Evolutionary conservation across 2,797 vertebrate species (phyloP).

Genomic region (Mormyrus proboscirostris): DNA sequence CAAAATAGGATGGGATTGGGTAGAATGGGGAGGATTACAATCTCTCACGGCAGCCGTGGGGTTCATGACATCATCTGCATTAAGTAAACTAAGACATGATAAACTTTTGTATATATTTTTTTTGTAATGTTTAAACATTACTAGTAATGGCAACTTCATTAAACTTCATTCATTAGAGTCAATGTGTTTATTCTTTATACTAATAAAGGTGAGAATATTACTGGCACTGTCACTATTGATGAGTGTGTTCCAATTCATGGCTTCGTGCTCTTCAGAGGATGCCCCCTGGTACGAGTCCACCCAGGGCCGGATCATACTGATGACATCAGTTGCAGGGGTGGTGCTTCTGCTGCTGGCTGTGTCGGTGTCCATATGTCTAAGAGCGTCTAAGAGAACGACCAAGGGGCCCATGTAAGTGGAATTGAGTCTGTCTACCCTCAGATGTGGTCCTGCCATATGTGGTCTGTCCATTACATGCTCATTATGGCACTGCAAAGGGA

Average conservation of each 20-base stretch:
- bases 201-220: slow-evolving; percentile 14
- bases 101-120: no score
- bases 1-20: neutral
- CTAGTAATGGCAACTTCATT: slow-evolving; percentile 42
- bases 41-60: neutral
- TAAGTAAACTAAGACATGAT: neutral
- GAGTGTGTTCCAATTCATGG: slow-evolving; percentile 14
- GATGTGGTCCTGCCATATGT: neutral
- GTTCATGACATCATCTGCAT: neutral
- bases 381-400: slow-evolving; percentile 46
- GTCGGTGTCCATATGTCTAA: slow-evolving; percentile 47
- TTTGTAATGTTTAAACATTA: slow-evolving; percentile 39
- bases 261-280: slow-evolving; percentile 48
- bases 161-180: slow-evolving; percentile 32
- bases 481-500: neutral
- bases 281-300: slow-evolving; percentile 56
- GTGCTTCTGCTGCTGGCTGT: slow-evolving; percentile 51
- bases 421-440: slow-evolving; percentile 22
- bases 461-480: neutral
- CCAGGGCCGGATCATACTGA: slow-evolving; percentile 46
- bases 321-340: slow-evolving; percentile 31
- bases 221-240: neutral
- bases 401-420: slow-evolving; percentile 69
- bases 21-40: neutral
- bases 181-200: slow-evolving; percentile 45